Conservation (phyloP, 1,140 invertebrate species). For the Geopemphigus sp. region DNA sequence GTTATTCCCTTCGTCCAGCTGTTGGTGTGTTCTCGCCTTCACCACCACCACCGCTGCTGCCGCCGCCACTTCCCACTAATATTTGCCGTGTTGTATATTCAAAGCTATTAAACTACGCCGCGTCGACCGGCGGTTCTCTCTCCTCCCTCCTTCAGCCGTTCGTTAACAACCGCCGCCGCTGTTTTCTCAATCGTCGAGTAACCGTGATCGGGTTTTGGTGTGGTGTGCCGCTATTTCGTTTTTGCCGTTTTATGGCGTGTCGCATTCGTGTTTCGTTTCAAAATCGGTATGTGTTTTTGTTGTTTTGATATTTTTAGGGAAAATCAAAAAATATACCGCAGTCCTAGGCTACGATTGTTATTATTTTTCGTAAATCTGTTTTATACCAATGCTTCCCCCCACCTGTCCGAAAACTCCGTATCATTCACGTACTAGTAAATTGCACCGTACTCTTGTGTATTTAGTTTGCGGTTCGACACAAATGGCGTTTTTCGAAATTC, state of each 20-base stretch:
- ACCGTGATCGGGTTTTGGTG: conserved; percentile 22
- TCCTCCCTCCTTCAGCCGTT: neutral
- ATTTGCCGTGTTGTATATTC: neutral
- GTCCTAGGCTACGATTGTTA: no score
- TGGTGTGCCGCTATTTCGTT: neutral
- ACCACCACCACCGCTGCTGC: no score
- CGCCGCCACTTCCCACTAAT: conserved; percentile 13
- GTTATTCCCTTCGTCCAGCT: conserved; percentile 41
- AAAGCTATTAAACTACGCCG: conserved; percentile 28
- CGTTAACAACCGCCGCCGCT: neutral
- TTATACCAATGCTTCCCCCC: no score
- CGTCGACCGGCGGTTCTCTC: no score
- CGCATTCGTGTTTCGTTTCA: conserved; percentile 14
- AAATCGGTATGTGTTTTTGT: conserved; percentile 29
- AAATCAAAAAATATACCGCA: no score
- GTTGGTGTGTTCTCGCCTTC: neutral
- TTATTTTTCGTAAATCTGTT: no score
- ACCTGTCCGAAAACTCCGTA: no score
- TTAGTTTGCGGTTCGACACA: no score
- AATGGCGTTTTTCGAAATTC: no score
- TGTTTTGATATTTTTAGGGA: neutral
- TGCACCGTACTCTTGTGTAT: no score
- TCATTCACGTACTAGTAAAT: no score
- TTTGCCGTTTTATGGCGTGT: neutral
- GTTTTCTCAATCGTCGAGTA: conserved; percentile 32